These are phyloP conservation scores for Crambe crambe DNA, from an alignment of 37 sponge, comb jelly and placozoan genomes.

Conservation along the genomic window DNA sequence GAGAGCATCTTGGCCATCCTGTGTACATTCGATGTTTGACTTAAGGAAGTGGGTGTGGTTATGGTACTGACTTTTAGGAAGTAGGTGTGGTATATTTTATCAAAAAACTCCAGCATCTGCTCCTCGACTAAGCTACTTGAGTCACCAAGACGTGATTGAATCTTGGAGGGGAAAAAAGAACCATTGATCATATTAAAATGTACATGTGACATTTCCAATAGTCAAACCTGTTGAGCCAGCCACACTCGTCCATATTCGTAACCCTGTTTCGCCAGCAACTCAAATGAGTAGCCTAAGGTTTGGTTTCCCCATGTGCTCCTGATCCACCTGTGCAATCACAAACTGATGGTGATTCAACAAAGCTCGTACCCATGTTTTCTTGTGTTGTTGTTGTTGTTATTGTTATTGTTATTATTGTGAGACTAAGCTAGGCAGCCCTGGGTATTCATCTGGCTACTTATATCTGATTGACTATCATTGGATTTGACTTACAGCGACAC, in stretches of 20 bases:
- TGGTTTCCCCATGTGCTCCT: not conserved
- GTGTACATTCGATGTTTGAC: not conserved
- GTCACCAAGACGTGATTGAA: too few species aligned
- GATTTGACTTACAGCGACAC: slow-evolving; percentile 40
- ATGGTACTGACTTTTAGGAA: slow-evolving; percentile 26
- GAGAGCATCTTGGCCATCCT: not conserved
- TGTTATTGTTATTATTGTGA: too few species aligned
- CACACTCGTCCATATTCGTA: slow-evolving; percentile 65
- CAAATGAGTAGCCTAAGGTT: slow-evolving; percentile 13
- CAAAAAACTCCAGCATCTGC: slow-evolving; percentile 29
- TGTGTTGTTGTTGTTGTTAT: too few species aligned
- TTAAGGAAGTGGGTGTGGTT: not conserved
- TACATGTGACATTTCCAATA: not conserved
- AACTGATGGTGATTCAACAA: too few species aligned
- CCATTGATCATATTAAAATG: too few species aligned
- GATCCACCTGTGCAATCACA: slow-evolving; percentile 33
- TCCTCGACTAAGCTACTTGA: slow-evolving; percentile 22
- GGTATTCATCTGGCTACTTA: too few species aligned
- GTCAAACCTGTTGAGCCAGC: slow-evolving; percentile 43
- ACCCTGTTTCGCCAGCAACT: slow-evolving; percentile 36
- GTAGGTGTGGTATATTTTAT: slow-evolving; percentile 43
- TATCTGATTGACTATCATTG: too few species aligned
- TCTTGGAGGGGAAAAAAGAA: too few species aligned
- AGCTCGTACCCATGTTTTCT: too few species aligned
- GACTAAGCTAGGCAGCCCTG: too few species aligned